These are phyloP conservation scores for Cyanoramphus novaezelandiae DNA, from an alignment of 2,113 vertebrate species.

Conservation along the genomic window DNA sequence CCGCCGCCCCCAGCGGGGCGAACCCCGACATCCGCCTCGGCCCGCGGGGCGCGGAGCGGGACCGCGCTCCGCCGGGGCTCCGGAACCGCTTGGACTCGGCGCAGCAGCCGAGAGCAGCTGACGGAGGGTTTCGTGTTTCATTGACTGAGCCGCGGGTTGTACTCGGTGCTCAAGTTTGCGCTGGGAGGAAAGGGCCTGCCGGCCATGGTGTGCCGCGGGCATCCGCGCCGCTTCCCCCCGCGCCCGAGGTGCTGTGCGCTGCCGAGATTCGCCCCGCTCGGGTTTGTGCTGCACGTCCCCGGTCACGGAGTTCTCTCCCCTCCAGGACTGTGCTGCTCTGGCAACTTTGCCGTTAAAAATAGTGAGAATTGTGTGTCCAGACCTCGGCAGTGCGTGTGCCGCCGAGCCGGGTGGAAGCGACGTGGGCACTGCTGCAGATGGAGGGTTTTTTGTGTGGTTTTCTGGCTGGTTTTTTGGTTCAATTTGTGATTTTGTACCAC, in stretches of 20 bases:
- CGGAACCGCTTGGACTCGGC: neutral
- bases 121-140: neutral
- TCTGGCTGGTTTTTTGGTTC: neutral
- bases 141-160: neutral
- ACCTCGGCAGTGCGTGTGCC: neutral
- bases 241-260: neutral
- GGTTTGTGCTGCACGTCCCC: neutral
- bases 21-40: neutral
- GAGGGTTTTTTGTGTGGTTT: neutral
- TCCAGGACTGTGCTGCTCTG: neutral
- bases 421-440: neutral
- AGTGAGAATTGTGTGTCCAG: neutral
- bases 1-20: neutral
- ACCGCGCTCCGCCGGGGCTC: neutral
- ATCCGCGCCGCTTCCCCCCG: neutral
- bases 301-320: neutral
- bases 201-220: neutral
- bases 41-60: neutral
- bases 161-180: neutral
- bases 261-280: neutral
- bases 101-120: neutral
- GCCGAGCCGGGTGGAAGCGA: neutral
- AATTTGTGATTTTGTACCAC: neutral
- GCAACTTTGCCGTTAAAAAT: slow-evolving; percentile 5
- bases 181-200: neutral